Evolutionary conservation across 2,888 invertebrate species (phyloP), one percentile per base, ranked within the genome.

Genomic region (Empis livida): DNA sequence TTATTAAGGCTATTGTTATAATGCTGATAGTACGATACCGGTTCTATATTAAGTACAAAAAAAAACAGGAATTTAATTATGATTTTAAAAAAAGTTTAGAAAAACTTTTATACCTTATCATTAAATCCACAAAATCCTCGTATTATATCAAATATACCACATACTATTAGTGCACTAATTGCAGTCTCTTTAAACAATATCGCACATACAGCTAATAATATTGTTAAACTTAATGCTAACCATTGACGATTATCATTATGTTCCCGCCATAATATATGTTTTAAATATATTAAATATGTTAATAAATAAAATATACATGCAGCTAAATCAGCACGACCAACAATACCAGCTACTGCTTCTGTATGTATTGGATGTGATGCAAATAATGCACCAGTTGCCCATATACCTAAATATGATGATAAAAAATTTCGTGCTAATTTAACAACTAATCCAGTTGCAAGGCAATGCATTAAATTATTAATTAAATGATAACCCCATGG

Each of bases 151-250:
- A 90, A 94, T 54, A 88, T 74, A 57, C 85, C 85, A 72, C 94
- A 95, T 53, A 94, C 80, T 48, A 87, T 83, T 59, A 96, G 73
- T 51, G 93, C 91, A 55, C 92, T 92, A 61, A 95, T 81, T 46
- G 94, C 95, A 45, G 93, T 93, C 72, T 96, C 96, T 73, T 95
- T 96, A 73, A 91, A 90, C 57, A 96, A 76, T 72, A 94, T 85
- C 54, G 91, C 89, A 42, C 85, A 82, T 41, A 82, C 73, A 35
- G 90, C 83, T 53, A 84, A 69, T 64, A 79, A 55, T 56, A 80
- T 67, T 52, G 79, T 75, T 53, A 77, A 70, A 46, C 74, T 71
- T 58, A 88, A 71, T 56, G 78, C 82, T 55, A 76, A 53, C 75
- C 76, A 76, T 57, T 73, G 71, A 51, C 71, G 68, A 20, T 65